Evolutionary conservation across 2,113 vertebrate genomes (phyloP).

Genomic region (Bujurquina vittata): DNA sequence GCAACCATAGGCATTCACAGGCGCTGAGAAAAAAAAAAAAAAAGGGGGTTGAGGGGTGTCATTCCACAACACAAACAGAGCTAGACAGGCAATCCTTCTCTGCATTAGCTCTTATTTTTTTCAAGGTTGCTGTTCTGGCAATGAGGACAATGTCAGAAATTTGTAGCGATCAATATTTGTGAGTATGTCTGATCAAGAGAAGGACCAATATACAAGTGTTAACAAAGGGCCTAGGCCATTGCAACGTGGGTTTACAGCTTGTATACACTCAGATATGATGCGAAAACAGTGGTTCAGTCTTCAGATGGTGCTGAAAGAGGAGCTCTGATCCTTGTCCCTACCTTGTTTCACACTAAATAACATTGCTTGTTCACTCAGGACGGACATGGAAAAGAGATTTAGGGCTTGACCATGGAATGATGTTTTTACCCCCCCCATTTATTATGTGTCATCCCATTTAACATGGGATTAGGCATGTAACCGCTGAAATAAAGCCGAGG

Average conservation of each 20-base stretch:
- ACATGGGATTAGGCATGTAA: slow-evolving; percentile 80
- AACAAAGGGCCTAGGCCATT: slow-evolving; percentile 68
- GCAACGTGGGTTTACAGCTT: slow-evolving; percentile 71
- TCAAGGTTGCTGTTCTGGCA: slow-evolving; percentile 65
- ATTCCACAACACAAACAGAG: slow-evolving; percentile 49
- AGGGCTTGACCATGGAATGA: slow-evolving; percentile 61
- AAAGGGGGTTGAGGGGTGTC: slow-evolving; percentile 2
- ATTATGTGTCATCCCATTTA: slow-evolving; percentile 71
- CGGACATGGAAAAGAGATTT: slow-evolving; percentile 79
- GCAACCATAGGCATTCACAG: slow-evolving; percentile 48
- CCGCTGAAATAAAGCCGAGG: slow-evolving; percentile 68
- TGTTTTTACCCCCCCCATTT: slow-evolving; percentile 68
- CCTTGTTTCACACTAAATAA: slow-evolving; percentile 80
- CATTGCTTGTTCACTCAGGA: slow-evolving; percentile 77
- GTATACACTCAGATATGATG: slow-evolving; percentile 74
- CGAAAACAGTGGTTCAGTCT: slow-evolving; percentile 74
- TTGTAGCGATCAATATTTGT: slow-evolving; percentile 76
- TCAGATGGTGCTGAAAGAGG: slow-evolving; percentile 63
- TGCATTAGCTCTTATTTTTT: slow-evolving; percentile 53
- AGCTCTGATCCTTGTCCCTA: slow-evolving; percentile 76
- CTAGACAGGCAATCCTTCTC: slow-evolving; percentile 42
- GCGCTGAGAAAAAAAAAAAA: not conserved
- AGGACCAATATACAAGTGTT: slow-evolving; percentile 75
- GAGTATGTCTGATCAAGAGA: slow-evolving; percentile 66
- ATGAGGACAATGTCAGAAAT: slow-evolving; percentile 66